These are phyloP conservation scores for Drosophila colorata DNA, from an alignment of 2,888 invertebrate species.

Conservation along the genomic window DNA sequence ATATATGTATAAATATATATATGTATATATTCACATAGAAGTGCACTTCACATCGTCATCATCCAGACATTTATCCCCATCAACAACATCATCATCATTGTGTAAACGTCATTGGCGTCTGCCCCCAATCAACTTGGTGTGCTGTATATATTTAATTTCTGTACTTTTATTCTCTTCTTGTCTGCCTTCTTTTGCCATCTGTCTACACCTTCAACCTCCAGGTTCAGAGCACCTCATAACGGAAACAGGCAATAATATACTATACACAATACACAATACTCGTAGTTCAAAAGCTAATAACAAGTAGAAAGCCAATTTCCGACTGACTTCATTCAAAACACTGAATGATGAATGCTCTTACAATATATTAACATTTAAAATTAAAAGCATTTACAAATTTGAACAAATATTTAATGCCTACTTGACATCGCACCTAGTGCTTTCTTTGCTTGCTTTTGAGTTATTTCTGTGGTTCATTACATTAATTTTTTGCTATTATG, in stretches of 20 bases:
- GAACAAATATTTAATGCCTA: no score
- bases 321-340: not conserved
- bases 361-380: not conserved
- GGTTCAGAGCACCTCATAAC: conserved; percentile 45
- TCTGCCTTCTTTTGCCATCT: conserved; percentile 29
- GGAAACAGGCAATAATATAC: conserved; percentile 51
- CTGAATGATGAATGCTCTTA: conserved; percentile 13
- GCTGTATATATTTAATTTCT: conserved; percentile 49
- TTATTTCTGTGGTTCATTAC: not conserved
- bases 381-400: no score
- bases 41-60: conserved; percentile 30
- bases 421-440: not conserved
- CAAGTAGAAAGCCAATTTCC: conserved; percentile 20
- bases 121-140: conserved; percentile 50
- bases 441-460: not conserved
- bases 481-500: no score
- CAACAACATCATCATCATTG: conserved; percentile 12
- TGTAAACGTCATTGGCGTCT: conserved; percentile 32
- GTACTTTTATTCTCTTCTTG: conserved; percentile 23
- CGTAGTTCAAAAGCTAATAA: conserved; percentile 43
- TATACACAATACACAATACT: conserved; percentile 9
- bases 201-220: conserved; percentile 48
- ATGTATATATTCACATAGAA: conserved; percentile 15
- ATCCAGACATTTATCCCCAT: conserved; percentile 1
- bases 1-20: not conserved